Conservation (phyloP, 1,140 invertebrate genomes). For the Bathynomus jamesi region DNA sequence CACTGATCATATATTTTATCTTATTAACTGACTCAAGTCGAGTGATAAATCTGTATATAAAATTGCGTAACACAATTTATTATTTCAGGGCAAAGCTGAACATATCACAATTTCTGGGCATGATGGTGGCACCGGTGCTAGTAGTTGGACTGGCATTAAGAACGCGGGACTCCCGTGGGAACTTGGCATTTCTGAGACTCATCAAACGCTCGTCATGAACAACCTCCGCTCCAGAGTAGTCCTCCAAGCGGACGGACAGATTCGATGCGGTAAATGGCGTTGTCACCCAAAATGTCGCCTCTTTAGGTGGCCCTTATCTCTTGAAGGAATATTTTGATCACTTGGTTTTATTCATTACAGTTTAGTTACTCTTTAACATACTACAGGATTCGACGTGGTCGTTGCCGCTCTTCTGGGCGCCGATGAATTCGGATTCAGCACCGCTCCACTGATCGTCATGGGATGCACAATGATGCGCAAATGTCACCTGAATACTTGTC, state of each 20-base stretch:
- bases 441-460: conserved; percentile 92
- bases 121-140: conserved; percentile 96
- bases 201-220: conserved; percentile 89
- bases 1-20: too few species aligned
- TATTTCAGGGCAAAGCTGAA: conserved; percentile 81
- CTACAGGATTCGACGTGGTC: conserved; percentile 82
- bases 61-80: neutral
- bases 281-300: neutral
- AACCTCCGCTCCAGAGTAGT: conserved; percentile 89
- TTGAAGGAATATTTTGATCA: neutral
- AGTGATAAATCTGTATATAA: too few species aligned
- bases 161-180: conserved; percentile 77
- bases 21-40: too few species aligned
- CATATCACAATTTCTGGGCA: conserved; percentile 98
- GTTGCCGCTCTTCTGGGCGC: conserved; percentile 91
- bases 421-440: conserved; percentile 98
- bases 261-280: conserved; percentile 63
- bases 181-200: conserved; percentile 92
- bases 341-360: neutral
- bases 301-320: neutral
- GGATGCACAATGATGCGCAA: conserved; percentile 99
- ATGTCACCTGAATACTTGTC: conserved; percentile 98
- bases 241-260: conserved; percentile 90
- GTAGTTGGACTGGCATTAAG: conserved; percentile 81
- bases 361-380: neutral